Evolutionary conservation across 2,888 invertebrate species (phyloP).

Genomic region (Sturmia bella): DNA sequence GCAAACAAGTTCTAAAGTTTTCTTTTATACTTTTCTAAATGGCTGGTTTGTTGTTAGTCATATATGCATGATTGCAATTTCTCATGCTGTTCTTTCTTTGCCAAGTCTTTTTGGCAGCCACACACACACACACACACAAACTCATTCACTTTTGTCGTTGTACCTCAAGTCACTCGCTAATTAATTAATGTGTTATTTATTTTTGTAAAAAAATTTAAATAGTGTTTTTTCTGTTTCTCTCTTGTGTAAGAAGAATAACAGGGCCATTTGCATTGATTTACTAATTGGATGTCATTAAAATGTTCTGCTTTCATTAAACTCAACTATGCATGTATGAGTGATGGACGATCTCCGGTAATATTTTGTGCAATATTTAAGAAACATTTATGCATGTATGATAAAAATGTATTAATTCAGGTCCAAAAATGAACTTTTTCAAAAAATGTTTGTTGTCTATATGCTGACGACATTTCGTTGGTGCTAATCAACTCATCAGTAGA

Average conservation of each 20-base stretch:
- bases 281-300: slow-evolving; percentile 69
- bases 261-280: slow-evolving; percentile 63
- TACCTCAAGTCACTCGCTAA: slow-evolving; percentile 57
- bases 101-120: slow-evolving; percentile 55
- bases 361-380: slow-evolving; percentile 14
- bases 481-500: too few relatives aligned
- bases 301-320: slow-evolving; percentile 62
- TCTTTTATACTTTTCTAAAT: slow-evolving; percentile 49
- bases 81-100: slow-evolving; percentile 65
- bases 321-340: slow-evolving; percentile 55
- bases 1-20: not conserved
- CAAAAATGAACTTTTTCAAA: too few relatives aligned
- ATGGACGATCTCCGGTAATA: not conserved
- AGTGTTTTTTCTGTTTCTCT: not conserved
- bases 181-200: slow-evolving; percentile 67
- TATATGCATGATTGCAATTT: slow-evolving; percentile 77
- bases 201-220: slow-evolving; percentile 16
- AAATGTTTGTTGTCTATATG: too few relatives aligned
- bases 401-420: too few relatives aligned
- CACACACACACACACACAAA: not conserved
- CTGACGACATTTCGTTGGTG: too few relatives aligned
- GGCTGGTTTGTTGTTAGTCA: slow-evolving; percentile 78
- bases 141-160: slow-evolving; percentile 24
- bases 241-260: slow-evolving; percentile 27
- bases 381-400: not conserved